Percentiles rank a stretch among this genome's conserved stretches.
phyloP scores from a whole-genome alignment of 1,140 invertebrate species.

The Zaprionus nigranus region DNA sequence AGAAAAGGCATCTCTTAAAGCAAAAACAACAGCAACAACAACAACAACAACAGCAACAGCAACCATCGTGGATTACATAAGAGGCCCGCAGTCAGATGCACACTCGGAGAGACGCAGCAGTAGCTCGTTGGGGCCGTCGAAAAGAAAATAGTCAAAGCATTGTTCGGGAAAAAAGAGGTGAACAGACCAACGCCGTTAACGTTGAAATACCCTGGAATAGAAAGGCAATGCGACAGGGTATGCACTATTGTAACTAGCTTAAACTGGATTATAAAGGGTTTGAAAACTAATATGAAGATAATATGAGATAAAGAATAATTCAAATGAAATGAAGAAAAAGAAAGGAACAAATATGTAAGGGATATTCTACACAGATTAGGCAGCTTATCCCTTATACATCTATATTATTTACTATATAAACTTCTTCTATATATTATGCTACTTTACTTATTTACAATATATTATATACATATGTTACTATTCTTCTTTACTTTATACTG shows the following conservation, averaged over 20 bases:
- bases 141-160: slow-evolving; percentile 81
- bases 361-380: too few relatives aligned
- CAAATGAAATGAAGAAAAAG: too few relatives aligned
- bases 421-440: too few relatives aligned
- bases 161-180: slow-evolving; percentile 72
- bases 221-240: neutral
- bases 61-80: slow-evolving; percentile 67
- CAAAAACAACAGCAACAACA: slow-evolving; percentile 42
- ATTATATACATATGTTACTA: too few relatives aligned
- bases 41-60: slow-evolving; percentile 38
- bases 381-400: too few relatives aligned
- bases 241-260: neutral
- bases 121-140: slow-evolving; percentile 54
- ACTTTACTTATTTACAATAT: too few relatives aligned
- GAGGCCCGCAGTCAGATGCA: slow-evolving; percentile 69
- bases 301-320: too few relatives aligned
- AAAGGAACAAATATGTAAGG: too few relatives aligned
- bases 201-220: slow-evolving; percentile 15
- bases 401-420: too few relatives aligned
- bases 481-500: too few relatives aligned
- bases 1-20: slow-evolving; percentile 79
- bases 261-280: too few relatives aligned
- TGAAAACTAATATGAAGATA: too few relatives aligned
- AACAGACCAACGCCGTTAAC: slow-evolving; percentile 60
- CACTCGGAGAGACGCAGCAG: slow-evolving; percentile 61